Percentiles rank a stretch among this genome's conserved stretches.
These are phyloP conservation scores for human DNA, from an alignment of 2,113 vertebrate genomes.

Conservation along the genomic window DNA sequence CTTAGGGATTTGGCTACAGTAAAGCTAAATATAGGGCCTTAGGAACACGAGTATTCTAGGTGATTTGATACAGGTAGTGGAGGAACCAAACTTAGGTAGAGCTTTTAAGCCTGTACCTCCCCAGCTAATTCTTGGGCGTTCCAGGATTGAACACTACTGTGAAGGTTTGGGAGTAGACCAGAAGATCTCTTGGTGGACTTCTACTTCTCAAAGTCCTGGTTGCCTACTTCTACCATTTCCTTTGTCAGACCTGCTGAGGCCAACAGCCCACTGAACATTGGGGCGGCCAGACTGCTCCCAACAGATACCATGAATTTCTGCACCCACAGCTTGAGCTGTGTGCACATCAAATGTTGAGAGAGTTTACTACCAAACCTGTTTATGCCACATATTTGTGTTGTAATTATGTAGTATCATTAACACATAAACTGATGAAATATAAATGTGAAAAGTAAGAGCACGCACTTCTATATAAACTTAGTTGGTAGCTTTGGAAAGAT, in stretches of 20 bases:
- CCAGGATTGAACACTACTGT: background rate
- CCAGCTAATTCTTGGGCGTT: background rate
- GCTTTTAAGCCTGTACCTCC: background rate
- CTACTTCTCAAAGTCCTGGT: background rate
- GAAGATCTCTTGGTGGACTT: background rate
- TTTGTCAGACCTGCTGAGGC: background rate
- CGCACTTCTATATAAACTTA: background rate
- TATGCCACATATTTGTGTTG: background rate
- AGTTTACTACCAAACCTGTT: background rate
- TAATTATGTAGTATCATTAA: background rate
- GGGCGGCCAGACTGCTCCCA: too few relatives aligned
- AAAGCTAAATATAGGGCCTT: background rate
- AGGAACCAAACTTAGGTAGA: background rate
- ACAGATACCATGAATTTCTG: background rate
- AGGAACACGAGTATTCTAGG: background rate
- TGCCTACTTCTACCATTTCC: background rate
- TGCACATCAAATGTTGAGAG: background rate
- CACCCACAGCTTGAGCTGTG: background rate
- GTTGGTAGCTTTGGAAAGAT: background rate
- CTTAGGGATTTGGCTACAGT: background rate
- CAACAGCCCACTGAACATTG: background rate
- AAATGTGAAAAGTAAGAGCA: background rate
- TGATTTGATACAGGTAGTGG: background rate
- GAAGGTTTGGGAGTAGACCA: background rate
- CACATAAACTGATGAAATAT: background rate